Base-by-base conservation (phyloP, 2,113 vertebrate species). In the Thalassoma bifasciatum region DNA sequence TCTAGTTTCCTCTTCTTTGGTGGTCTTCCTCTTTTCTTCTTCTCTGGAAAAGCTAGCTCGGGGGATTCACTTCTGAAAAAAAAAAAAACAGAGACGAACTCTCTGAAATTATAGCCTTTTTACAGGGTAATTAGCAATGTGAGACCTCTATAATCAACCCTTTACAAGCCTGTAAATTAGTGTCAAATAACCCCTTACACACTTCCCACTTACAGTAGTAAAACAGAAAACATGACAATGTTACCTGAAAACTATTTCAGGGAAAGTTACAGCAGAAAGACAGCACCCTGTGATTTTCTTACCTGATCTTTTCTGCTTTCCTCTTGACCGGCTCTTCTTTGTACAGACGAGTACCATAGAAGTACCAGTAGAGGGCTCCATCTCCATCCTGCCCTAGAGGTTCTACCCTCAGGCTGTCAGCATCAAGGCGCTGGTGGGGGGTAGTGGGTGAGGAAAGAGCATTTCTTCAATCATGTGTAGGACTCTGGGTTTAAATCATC, bases 291-390 rank as follows among this genome's bases (percentile, higher is more conserved):
- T 44, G 42, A 0, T 11, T 19, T 1, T 49, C 53, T 66, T 93
- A 98, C 98, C 96, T 93, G 91, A 90, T 91, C 67, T 89, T 92
- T 0, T 91, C 93, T 42, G 91, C 49, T 75, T 88, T 95, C 11
- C 82, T 92, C 86, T 65, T 81, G n/a, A 93, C 78, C 0, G 96
- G 95, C 40, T 96, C 96, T 79, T 99, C 98, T 90, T 99, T 99
- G 92, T 99, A 99, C 95, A 99, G 96, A 26, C 98, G 92, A 0
- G 97, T 99, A 72, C 98, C 98, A 0, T 99, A 99, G 85, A 99
- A 99, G 91, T 99, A 99, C 98, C 98, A 99, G 79, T 99, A 99
- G 91, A 98, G 95, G 84, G 97, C 96, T 3, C 98, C 97, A 1
- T 93, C 93, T 76, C 94, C 96, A 90, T 99, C 98, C 79, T 98